Evolutionary conservation across 2,113 vertebrate species (phyloP), one percentile per base, ranked within the genome.

Genomic region (Coptodon bakossiorum): DNA sequence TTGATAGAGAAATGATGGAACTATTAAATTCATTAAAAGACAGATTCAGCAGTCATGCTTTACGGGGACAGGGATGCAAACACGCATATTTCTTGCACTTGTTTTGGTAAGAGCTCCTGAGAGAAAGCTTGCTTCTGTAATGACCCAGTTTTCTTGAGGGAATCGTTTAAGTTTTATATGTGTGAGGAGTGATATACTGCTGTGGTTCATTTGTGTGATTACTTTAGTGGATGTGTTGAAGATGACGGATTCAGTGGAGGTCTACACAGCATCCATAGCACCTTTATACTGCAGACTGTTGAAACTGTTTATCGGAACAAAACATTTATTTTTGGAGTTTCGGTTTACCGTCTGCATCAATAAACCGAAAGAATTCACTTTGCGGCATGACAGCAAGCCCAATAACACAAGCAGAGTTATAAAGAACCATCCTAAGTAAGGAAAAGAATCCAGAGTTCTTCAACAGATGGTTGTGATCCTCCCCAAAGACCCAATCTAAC

Each of bases 1-100:
- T 90, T 93, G 76, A 93, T 91, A 82, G 88, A 93, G 54, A 94
- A 93, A 93, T 86, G 86, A 93, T 93, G 95, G 52, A 94, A 89
- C 90, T 86, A 94, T 95, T 94, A 93, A 93, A 87, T 90, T 93
- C 78, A 93, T 93, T 93, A 94, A 89, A 91, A 85, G 59, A 59
- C 81, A 90, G 88, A 91, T 92, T 88, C 63, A 3, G 43, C 48
- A 83, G 87, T 91, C 92, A 93, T 89, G 89, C 83, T 92, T 92
- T 88, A 54, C 36, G 17, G 40, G 76, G 90, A 78, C 87, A 84
- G 80, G 50, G 88, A 91, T 71, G 54, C 89, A 92, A 71, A 93
- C 84, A 48, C 11, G n/a, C 52, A 88, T 27, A 82, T 24, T 45
- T 48, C 79, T 50, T 29, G 81, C 27, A 31, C 27, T 83, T 86